Percentiles rank a stretch among this genome's conserved stretches.
phyloP scores from a whole-genome alignment of 53 echinoderm and acorn worm species.

The Luidia sarsii region DNA sequence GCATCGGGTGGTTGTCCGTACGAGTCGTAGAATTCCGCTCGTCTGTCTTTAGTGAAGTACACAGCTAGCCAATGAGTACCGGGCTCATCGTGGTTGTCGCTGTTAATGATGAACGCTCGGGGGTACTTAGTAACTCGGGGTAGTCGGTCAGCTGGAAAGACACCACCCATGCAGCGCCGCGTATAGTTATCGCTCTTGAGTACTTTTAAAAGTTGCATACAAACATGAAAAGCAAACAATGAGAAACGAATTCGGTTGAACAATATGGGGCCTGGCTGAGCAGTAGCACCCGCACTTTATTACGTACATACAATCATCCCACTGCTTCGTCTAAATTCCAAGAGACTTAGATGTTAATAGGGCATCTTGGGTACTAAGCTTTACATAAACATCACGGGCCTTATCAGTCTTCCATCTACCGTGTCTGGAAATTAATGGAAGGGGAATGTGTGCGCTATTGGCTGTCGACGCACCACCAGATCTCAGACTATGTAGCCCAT shows the following conservation, averaged over 20 bases:
- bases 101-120: not conserved
- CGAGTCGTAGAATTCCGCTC: not conserved
- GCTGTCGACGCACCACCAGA: not conserved
- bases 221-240: too few relatives aligned
- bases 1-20: not conserved
- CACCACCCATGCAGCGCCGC: too few relatives aligned
- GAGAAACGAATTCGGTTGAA: too few relatives aligned
- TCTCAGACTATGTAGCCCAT: slow-evolving; percentile 16
- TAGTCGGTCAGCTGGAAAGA: not conserved
- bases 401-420: slow-evolving; percentile 3
- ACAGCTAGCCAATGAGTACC: too few relatives aligned
- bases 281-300: too few relatives aligned
- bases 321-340: too few relatives aligned
- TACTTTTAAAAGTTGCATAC: not conserved
- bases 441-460: not conserved
- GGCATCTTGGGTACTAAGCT: not conserved
- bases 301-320: too few relatives aligned
- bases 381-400: too few relatives aligned
- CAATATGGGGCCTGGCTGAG: too few relatives aligned
- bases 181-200: too few relatives aligned
- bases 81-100: not conserved
- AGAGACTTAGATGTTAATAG: not conserved
- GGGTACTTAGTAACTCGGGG: not conserved
- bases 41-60: too few relatives aligned
- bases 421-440: not conserved